Percentiles rank a stretch among this genome's conserved stretches.
phyloP scores from a whole-genome alignment of 2,888 invertebrate species.

The Drosophila koepferae region DNA sequence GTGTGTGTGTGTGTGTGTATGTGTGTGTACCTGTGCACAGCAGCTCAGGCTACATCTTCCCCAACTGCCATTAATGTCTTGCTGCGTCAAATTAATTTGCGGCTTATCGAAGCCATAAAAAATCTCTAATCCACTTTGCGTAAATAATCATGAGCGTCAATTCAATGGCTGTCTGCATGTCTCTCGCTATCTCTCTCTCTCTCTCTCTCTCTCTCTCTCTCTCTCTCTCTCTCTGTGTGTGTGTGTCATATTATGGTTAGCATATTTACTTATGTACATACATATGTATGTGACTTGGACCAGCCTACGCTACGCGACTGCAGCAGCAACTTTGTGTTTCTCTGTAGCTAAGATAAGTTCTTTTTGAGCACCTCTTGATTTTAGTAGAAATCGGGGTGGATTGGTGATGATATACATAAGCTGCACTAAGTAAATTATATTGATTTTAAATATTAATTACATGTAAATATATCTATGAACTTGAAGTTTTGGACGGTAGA shows the following conservation, averaged over 20 bases:
- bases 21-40: not conserved
- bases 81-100: slow-evolving; percentile 72
- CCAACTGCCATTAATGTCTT: slow-evolving; percentile 26
- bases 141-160: slow-evolving; percentile 77
- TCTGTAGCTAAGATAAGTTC: too few relatives aligned
- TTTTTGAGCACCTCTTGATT: too few relatives aligned
- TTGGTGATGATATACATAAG: too few relatives aligned
- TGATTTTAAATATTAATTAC: too few relatives aligned
- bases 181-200: not conserved
- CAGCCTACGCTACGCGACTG: too few relatives aligned
- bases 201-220: not conserved
- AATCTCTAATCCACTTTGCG: slow-evolving; percentile 76
- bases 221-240: not conserved
- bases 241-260: slow-evolving; percentile 14
- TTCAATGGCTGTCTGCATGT: slow-evolving; percentile 55
- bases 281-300: too few relatives aligned
- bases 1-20: not conserved
- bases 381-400: too few relatives aligned
- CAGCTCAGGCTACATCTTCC: not conserved
- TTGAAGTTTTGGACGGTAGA: too few relatives aligned
- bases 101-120: slow-evolving; percentile 78
- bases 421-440: too few relatives aligned
- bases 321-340: too few relatives aligned
- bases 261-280: not conserved
- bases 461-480: too few relatives aligned